Evolutionary conservation across 2,888 invertebrate genomes (phyloP).

Genomic region (Cosmia pyralina): DNA sequence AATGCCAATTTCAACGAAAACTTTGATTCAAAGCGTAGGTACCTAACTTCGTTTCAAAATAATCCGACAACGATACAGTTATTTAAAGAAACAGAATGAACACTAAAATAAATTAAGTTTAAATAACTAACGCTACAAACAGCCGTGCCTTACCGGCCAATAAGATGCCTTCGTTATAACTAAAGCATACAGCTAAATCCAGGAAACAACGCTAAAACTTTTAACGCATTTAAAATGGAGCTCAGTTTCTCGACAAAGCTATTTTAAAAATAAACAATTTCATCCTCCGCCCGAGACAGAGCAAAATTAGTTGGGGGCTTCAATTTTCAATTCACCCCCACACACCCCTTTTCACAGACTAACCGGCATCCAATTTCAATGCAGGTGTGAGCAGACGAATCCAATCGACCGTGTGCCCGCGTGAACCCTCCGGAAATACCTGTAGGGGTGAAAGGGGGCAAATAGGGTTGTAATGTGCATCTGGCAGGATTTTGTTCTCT

Average conservation of each 20-base stretch:
- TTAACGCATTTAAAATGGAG: slow-evolving; percentile 20
- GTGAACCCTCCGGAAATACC: slow-evolving; percentile 31
- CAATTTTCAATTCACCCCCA: slow-evolving; percentile 45
- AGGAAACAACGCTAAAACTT: neutral
- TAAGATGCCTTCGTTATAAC: neutral
- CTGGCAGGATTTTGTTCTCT: slow-evolving; percentile 16
- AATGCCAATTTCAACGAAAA: neutral
- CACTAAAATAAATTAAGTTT: neutral
- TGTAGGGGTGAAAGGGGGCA: slow-evolving; percentile 21
- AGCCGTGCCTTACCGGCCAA: no score
- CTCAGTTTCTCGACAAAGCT: slow-evolving; percentile 9
- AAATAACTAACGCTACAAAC: neutral
- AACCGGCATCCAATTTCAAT: slow-evolving; percentile 52
- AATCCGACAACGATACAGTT: neutral
- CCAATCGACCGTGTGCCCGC: slow-evolving; percentile 45
- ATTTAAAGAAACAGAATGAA: neutral
- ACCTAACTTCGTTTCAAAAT: neutral
- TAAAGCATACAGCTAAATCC: neutral
- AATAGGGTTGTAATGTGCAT: slow-evolving; percentile 35
- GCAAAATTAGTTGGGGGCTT: slow-evolving; percentile 36
- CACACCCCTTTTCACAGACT: slow-evolving; percentile 28
- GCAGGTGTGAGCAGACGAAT: slow-evolving; percentile 52
- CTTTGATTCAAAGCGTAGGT: neutral
- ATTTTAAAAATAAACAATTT: slow-evolving; percentile 42
- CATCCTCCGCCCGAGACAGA: slow-evolving; percentile 8